Base-by-base conservation (phyloP, 2,797 vertebrate genomes). In the Carapus acus region DNA sequence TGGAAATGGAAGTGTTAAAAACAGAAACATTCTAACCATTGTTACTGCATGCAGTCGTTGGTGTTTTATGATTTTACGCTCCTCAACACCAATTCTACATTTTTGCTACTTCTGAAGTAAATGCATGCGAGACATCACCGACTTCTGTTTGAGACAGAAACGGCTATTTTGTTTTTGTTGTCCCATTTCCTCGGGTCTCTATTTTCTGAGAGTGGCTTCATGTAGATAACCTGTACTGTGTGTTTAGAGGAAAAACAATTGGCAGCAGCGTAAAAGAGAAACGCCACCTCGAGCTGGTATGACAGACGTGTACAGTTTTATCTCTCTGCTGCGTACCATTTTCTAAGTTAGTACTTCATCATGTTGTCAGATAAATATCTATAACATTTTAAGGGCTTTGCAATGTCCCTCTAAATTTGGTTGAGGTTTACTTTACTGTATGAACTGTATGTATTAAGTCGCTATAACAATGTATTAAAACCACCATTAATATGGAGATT, bases 31-130 rank as follows among this genome's bases (percentile, higher is more conserved):
- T 88, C 78, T 73, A 73, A 79, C 49, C 81, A 83, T 75, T 91
- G 82, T 91, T 90, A 88, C 90, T 92, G 92, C 94, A 93, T 96
- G 93, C 89, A 84, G 87, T 91, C 92, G 90, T 92, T 89, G 89
- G 87, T 78, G 85, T 87, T 83, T 73, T 66, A 76, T 16, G 64
- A 74, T 76, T 80, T 45, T 40, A 69, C 20, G 65, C 56, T 69
- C 59, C 65, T 69, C 43, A 52, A 20, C 31, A 49, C 67, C 69
- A 55, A 69, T 82, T 83, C 81, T 57, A 62, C 69, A 76, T 78
- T 84, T 83, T 65, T 72, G 80, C 62, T 65, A 69, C 64, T 82
- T 77, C 43, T 77, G 58, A 75, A 77, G 58, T 86, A 87, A n/a
- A 80, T 87, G 88, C 89, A 90, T 90, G 89, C 83, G 75, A 82